phyloP scores from a whole-genome alignment of 2,888 invertebrate genomes.

The Dynastes hyllus region DNA sequence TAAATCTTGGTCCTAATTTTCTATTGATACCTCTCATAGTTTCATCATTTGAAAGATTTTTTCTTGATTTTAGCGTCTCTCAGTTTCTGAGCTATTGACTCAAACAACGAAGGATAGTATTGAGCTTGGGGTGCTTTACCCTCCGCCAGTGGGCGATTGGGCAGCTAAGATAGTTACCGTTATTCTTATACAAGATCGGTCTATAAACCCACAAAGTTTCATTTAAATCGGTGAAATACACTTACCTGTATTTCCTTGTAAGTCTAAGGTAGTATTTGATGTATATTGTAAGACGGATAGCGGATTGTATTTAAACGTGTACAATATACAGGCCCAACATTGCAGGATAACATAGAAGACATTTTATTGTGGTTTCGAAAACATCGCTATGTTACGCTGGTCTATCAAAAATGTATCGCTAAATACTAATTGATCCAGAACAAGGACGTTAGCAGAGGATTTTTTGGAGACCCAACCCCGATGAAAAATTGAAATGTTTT shows the following conservation, averaged over 20 bases:
- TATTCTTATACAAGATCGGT: too few species aligned
- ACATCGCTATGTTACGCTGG: constrained; percentile 59
- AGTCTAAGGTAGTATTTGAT: constrained; percentile 43
- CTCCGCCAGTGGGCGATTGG: too few species aligned
- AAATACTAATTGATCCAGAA: constrained; percentile 59
- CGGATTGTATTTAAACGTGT: constrained; percentile 43
- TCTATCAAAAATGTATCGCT: constrained; percentile 67
- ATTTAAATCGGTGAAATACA: too few species aligned
- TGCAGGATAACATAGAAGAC: constrained; percentile 38
- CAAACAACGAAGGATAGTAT: too few species aligned
- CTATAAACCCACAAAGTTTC: too few species aligned
- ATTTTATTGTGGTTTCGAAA: constrained; percentile 43
- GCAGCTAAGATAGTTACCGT: too few species aligned
- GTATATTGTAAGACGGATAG: constrained; percentile 26
- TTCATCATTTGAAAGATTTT: too few species aligned
- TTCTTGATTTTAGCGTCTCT: too few species aligned
- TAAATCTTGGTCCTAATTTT: too few species aligned
- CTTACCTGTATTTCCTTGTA: not conserved
- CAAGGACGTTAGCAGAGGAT: constrained; percentile 64
- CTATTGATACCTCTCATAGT: too few species aligned
- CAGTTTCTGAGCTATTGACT: too few species aligned
- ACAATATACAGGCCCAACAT: constrained; percentile 19
- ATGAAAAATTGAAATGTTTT: constrained; percentile 49
- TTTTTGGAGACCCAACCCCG: constrained; percentile 61
- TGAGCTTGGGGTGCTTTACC: too few species aligned